phyloP scores from a whole-genome alignment of 2,113 vertebrate species.

The Diphyllodes magnificus region DNA sequence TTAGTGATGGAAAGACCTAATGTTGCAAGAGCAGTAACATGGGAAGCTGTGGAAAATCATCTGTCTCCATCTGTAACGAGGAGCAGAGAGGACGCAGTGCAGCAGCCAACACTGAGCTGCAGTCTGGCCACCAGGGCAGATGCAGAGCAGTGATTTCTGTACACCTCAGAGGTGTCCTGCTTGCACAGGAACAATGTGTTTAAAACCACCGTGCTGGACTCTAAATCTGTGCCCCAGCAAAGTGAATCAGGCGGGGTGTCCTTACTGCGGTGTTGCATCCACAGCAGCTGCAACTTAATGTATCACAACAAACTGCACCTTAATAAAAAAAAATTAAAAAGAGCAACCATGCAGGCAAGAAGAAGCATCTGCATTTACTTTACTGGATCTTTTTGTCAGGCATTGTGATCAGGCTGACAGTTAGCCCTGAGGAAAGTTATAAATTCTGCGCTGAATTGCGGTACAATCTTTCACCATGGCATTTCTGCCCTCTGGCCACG shows the following conservation, averaged over 20 bases:
- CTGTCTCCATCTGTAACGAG: background rate
- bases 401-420: slow-evolving; percentile 71
- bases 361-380: slow-evolving; percentile 60
- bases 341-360: slow-evolving; percentile 53
- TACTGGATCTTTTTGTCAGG: slow-evolving; percentile 62
- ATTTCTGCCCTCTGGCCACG: slow-evolving; percentile 67
- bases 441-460: slow-evolving; percentile 71
- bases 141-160: background rate
- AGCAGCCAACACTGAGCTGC: background rate
- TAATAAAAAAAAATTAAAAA: slow-evolving; percentile 12
- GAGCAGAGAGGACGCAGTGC: background rate
- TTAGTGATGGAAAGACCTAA: slow-evolving; percentile 24
- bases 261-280: background rate
- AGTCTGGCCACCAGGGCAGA: background rate
- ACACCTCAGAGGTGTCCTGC: background rate
- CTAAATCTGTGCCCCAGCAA: background rate
- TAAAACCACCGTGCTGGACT: background rate
- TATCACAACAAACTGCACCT: slow-evolving; percentile 29
- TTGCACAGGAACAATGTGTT: background rate
- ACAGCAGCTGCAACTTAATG: background rate
- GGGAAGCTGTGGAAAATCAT: slow-evolving; percentile 17
- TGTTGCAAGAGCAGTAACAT: slow-evolving; percentile 40
- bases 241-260: fast-evolving
- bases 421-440: slow-evolving; percentile 71
- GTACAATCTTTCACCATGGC: slow-evolving; percentile 73